Conservation (phyloP, 2,888 invertebrate species). For the Latrodectus elegans region DNA sequence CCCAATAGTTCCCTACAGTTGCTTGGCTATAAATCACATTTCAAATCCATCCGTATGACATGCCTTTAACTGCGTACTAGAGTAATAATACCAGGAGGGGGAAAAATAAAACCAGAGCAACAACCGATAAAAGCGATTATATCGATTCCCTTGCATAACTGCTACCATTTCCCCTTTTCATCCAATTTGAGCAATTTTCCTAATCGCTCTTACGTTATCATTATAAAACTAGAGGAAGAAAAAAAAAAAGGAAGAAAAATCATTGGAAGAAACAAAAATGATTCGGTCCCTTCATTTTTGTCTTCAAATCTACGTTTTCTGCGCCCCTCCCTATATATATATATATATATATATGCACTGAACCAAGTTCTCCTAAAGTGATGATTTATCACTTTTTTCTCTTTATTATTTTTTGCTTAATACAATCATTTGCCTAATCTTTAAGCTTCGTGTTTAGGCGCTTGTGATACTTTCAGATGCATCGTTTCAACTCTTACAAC, state of each 20-base stretch:
- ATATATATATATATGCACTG: background rate
- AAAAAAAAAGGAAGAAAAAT: background rate
- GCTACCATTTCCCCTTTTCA: constrained; percentile 39
- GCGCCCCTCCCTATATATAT: background rate
- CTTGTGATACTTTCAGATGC: background rate
- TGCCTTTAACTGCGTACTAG: constrained; percentile 6
- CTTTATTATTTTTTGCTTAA: background rate
- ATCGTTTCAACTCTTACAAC: too few relatives aligned
- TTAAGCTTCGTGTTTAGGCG: background rate
- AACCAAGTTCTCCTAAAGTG: background rate
- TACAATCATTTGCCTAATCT: background rate
- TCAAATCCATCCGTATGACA: constrained; percentile 13
- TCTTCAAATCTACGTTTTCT: background rate
- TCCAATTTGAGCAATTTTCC: constrained; percentile 65
- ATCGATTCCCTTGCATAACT: constrained; percentile 30
- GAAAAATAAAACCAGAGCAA: constrained; percentile 32
- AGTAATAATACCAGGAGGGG: constrained; percentile 8
- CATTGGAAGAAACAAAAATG: background rate
- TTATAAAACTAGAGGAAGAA: constrained; percentile 19
- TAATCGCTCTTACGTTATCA: constrained; percentile 65
- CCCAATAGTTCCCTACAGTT: too few relatives aligned
- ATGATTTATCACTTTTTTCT: background rate
- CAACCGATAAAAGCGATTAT: constrained; percentile 39
- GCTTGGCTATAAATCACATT: constrained; percentile 35
- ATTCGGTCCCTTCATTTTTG: background rate